Base-by-base conservation (phyloP, 2,888 invertebrate species). In the Cephus pygmeus region DNA sequence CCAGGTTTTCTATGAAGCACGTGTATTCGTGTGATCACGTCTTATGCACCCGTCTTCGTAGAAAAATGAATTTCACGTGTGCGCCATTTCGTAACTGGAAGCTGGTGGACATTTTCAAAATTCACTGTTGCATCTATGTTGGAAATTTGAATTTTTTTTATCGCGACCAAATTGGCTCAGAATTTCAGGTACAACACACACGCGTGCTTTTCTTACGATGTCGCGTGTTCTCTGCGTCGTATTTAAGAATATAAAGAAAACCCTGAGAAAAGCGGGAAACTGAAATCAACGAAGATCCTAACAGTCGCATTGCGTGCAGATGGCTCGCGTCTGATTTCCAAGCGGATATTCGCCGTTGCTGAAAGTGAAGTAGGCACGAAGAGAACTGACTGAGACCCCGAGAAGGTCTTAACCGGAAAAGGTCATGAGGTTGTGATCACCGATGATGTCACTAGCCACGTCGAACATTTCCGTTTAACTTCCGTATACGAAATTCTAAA, bases 221-320 rank as follows among this genome's bases (percentile, higher is more conserved):
- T 23, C 56, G 56, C 23, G 23, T 23, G 56, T 56, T 56, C 56
- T 23, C 23, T 23, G 23, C 9, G 23, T 23, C 56, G 23, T 56
- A 56, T 56, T 1, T 6, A 56, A 56, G 15, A 23, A 56, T 56
- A 56, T 56, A 56, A 23, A 9, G 56, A 56, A 23, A 56, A 56
- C 9, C 56, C 56, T 56, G 23, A 15, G 9, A 23, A 56, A 56
- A 23, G 23, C 56, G 9, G 9, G 0, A 56, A 56, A 56, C 56
- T 23, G 56, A 56, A 56, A 56, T 9, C 23, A 56, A 2, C 78
- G 77, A 35, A 76, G 80, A 81, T 78, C 83, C 83, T 85, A 84
- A 84, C 84, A 82, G 85, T 85, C 86, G 84, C 85, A 81, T 84
- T 84, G 87, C 86, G 85, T 86, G 85, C 84, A 86, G 85, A 84